Percentiles rank a stretch among this genome's conserved stretches.
phyloP scores from a whole-genome alignment of 2,113 vertebrate species.

The Grantiella picta region DNA sequence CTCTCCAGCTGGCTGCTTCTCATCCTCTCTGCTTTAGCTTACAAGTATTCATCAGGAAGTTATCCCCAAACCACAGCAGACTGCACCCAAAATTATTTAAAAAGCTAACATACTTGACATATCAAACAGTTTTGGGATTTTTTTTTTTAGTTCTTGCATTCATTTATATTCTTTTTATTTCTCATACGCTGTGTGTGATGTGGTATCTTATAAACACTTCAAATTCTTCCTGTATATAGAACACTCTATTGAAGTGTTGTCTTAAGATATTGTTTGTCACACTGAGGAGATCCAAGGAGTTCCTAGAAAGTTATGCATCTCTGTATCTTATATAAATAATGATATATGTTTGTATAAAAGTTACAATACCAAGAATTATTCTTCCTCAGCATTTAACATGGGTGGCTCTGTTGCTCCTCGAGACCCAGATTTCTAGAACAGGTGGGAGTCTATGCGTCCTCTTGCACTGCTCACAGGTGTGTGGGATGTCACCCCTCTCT shows the following conservation, averaged over 20 bases:
- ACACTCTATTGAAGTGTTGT: neutral
- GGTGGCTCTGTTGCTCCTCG: accelerated
- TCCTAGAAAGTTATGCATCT: neutral
- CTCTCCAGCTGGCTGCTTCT: neutral
- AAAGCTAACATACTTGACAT: neutral
- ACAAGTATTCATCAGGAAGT: neutral
- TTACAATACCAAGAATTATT: neutral
- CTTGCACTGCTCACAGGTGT: no score
- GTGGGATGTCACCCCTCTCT: neutral
- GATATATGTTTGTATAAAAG: neutral
- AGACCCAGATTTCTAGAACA: neutral
- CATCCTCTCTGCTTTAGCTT: neutral
- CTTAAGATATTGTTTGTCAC: neutral
- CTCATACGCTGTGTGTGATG: neutral
- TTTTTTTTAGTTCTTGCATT: neutral
- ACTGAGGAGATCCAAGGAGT: neutral
- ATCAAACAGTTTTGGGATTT: neutral
- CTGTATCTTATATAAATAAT: neutral
- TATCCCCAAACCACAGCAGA: neutral
- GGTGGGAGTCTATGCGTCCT: neutral
- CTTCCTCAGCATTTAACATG: neutral
- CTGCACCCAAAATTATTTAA: neutral
- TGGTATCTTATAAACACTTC: neutral
- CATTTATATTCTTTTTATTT: neutral
- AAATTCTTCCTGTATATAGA: neutral